Evolutionary conservation across 2,888 invertebrate species (phyloP).

Genomic region (Dexiosoma caninum): DNA sequence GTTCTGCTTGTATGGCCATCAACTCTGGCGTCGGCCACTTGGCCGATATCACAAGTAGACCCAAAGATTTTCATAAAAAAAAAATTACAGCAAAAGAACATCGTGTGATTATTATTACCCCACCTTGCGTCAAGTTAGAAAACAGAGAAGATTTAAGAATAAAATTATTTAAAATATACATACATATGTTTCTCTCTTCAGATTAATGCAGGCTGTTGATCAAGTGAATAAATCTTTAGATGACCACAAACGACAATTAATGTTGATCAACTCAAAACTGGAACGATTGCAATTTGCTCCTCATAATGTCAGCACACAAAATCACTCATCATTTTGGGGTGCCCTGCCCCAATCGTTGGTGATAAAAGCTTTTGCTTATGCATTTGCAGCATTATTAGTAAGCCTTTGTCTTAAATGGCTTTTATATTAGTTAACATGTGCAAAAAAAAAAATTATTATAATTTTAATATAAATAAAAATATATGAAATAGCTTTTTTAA

Average conservation of each 20-base stretch:
- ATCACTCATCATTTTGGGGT: slow-evolving; percentile 39
- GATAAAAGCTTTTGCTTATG: slow-evolving; percentile 70
- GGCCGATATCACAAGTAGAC: too few relatives aligned
- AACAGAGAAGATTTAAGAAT: too few relatives aligned
- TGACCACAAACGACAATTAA: slow-evolving; percentile 79
- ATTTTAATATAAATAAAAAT: slow-evolving; percentile 9
- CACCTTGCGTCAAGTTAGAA: too few relatives aligned
- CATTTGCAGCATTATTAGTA: slow-evolving; percentile 69
- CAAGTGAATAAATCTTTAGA: slow-evolving; percentile 79
- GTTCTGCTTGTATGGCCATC: too few relatives aligned
- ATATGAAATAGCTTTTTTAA: slow-evolving; percentile 15
- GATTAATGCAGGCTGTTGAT: slow-evolving; percentile 78
- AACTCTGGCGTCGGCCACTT: too few relatives aligned
- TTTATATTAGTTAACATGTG: slow-evolving; percentile 68
- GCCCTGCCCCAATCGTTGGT: slow-evolving; percentile 70
- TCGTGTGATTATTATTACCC: too few relatives aligned
- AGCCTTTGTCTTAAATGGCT: slow-evolving; percentile 73
- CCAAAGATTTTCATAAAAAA: too few relatives aligned
- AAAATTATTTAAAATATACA: not conserved
- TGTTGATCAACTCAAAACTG: slow-evolving; percentile 71
- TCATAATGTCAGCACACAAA: slow-evolving; percentile 1
- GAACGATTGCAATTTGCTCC: slow-evolving; percentile 75
- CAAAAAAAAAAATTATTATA: slow-evolving; percentile 5
- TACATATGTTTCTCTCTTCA: too few relatives aligned
- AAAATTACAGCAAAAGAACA: too few relatives aligned